Evolutionary conservation across 2,888 invertebrate genomes (phyloP).

Genomic region (Yponomeuta plumbellus): DNA sequence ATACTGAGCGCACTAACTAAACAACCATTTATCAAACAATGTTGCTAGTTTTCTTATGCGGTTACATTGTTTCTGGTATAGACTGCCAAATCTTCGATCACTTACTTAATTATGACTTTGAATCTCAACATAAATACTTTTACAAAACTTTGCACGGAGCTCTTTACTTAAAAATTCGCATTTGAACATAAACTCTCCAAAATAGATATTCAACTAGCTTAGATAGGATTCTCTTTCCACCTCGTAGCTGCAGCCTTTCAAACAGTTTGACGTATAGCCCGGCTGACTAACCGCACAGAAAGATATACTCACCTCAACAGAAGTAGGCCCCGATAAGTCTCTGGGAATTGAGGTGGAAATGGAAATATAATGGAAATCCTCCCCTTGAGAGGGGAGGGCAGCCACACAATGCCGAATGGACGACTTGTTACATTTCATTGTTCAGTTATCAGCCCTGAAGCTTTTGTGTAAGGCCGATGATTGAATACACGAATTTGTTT

Average conservation of each 20-base stretch:
- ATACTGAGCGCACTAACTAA: background rate
- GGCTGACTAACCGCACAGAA: constrained; percentile 69
- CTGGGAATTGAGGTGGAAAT: constrained; percentile 73
- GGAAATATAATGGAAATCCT: constrained; percentile 73
- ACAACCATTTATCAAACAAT: background rate
- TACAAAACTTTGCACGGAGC: background rate
- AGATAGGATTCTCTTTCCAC: background rate
- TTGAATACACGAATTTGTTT: constrained; percentile 76
- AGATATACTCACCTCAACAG: constrained; percentile 70
- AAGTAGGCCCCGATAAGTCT: constrained; percentile 73
- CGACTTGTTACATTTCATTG: constrained; percentile 77
- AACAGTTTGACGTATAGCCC: constrained; percentile 49
- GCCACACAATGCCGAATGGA: constrained; percentile 71
- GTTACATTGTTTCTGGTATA: background rate
- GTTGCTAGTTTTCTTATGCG: background rate
- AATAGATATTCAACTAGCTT: background rate
- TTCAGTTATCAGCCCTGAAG: constrained; percentile 72
- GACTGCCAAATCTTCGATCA: background rate
- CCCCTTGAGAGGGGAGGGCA: constrained; percentile 23
- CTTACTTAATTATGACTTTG: too few relatives aligned
- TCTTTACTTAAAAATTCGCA: background rate
- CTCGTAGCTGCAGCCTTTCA: constrained; percentile 4
- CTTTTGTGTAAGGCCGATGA: constrained; percentile 72
- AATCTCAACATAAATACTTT: background rate
- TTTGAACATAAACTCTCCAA: background rate